A percentile compares a stretch with the other conserved stretches of the same genome.
Evolutionary conservation across 2,113 vertebrate genomes (phyloP).

Genomic region (Raja brachyura): DNA sequence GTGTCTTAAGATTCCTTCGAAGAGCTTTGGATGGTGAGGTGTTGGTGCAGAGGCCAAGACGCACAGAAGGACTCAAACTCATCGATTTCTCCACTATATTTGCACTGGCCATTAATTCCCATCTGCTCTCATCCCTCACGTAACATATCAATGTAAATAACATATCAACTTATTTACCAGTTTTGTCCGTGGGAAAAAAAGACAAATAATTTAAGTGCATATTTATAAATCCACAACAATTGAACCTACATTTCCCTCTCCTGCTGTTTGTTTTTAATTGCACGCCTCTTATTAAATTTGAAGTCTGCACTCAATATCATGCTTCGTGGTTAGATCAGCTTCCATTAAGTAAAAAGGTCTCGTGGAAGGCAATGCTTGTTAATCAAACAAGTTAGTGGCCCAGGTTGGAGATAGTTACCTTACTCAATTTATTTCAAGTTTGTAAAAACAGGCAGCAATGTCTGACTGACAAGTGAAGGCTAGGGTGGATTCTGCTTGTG

Average conservation of each 20-base stretch:
- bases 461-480: neutral
- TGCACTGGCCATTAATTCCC: neutral
- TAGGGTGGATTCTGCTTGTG: neutral
- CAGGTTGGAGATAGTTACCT: neutral
- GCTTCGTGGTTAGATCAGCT: neutral
- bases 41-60: neutral
- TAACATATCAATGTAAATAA: no score
- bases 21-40: neutral
- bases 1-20: neutral
- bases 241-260: neutral
- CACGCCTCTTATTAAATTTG: neutral
- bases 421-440: neutral
- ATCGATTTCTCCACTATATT: neutral
- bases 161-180: neutral
- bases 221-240: neutral
- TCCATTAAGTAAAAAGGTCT: neutral
- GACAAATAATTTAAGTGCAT: neutral
- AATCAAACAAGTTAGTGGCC: neutral
- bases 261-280: neutral
- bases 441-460: neutral
- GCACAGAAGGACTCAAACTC: neutral
- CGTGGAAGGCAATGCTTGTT: neutral
- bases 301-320: neutral
- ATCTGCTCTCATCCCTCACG: neutral
- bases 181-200: neutral